Conservation (phyloP, 2,888 invertebrate genomes). For the Augochlorella aurata region DNA sequence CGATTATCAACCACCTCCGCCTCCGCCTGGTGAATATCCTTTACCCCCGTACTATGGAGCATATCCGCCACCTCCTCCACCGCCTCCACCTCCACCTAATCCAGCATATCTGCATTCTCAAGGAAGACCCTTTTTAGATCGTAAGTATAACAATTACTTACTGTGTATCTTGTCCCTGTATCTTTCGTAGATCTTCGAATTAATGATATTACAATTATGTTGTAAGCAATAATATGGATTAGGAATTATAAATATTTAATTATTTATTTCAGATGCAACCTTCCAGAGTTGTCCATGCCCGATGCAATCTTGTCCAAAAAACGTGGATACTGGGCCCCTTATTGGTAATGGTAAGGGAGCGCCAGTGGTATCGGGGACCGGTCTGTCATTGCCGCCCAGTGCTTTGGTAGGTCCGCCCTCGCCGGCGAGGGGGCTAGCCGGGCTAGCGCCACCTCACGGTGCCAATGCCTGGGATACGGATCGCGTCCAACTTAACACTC, state of each 20-base stretch:
- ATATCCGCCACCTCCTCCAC: conserved; percentile 81
- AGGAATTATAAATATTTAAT: not conserved
- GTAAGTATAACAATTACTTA: conserved; percentile 69
- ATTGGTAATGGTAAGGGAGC: conserved; percentile 95
- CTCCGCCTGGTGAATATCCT: conserved; percentile 83
- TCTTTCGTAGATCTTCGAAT: too few species aligned
- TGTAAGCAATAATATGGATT: not conserved
- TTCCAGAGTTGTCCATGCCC: conserved; percentile 92
- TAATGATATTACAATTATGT: too few species aligned
- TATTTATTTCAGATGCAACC: conserved; percentile 81
- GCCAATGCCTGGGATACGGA: conserved; percentile 82
- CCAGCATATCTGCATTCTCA: conserved; percentile 80
- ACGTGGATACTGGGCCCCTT: conserved; percentile 99
- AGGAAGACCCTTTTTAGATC: conserved; percentile 81
- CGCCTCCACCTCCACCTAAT: conserved; percentile 84
- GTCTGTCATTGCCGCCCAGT: conserved; percentile 82
- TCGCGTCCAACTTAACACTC: conserved; percentile 83
- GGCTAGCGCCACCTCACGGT: conserved; percentile 81
- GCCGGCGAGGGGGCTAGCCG: conserved; percentile 84
- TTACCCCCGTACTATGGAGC: conserved; percentile 84
- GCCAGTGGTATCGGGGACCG: conserved; percentile 82
- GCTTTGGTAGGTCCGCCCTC: conserved; percentile 82
- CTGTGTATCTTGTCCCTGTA: not conserved
- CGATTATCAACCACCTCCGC: conserved; percentile 82
- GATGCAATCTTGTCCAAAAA: conserved; percentile 98